Conservation (phyloP, 2,888 invertebrate species). For the Chorisops tibialis region DNA sequence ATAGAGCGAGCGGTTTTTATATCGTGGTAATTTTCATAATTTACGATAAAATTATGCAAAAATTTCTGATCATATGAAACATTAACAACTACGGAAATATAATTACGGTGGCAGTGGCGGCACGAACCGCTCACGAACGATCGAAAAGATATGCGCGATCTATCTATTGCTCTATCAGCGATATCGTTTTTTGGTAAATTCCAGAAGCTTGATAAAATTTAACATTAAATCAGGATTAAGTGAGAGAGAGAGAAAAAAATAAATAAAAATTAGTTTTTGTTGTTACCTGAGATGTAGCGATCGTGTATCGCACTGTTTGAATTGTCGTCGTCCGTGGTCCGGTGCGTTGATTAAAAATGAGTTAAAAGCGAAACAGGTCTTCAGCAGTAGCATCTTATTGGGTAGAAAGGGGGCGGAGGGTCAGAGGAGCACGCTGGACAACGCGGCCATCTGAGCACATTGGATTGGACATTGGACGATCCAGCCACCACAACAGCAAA, state of each 20-base stretch:
- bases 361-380: neutral
- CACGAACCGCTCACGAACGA: neutral
- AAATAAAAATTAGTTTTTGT: neutral
- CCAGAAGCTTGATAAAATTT: constrained; percentile 31
- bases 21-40: constrained; percentile 6
- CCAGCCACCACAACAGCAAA: no score
- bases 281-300: no score
- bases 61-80: constrained; percentile 3
- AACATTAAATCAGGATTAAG: constrained; percentile 31
- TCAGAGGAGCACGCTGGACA: no score
- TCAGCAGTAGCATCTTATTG: no score
- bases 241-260: constrained; percentile 4
- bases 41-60: constrained; percentile 27
- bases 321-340: neutral
- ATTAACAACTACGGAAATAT: constrained; percentile 15
- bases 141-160: neutral
- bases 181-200: constrained; percentile 28
- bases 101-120: constrained; percentile 14
- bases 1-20: neutral
- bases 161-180: constrained; percentile 17
- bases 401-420: no score
- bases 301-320: neutral
- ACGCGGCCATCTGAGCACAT: no score
- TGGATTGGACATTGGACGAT: no score
- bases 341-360: neutral